Evolutionary conservation across 2,113 vertebrate genomes (phyloP).

Genomic region (Vulpes lagopus): DNA sequence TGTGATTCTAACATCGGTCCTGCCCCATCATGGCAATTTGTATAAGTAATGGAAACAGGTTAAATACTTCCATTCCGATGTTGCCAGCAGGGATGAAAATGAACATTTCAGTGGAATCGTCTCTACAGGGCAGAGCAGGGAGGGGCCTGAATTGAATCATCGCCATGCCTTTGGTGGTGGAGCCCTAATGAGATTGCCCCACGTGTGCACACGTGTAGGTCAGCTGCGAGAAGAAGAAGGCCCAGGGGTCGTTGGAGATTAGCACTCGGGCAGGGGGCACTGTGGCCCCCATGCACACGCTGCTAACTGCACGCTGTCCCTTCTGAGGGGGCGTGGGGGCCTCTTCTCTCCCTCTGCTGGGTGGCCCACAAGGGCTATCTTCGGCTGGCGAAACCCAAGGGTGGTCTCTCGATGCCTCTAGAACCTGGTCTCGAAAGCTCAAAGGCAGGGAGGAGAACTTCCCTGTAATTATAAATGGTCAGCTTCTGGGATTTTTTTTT

Average conservation of each 20-base stretch:
- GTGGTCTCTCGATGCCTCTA: neutral
- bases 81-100: slow-evolving; percentile 87
- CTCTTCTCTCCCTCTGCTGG: slow-evolving; percentile 71
- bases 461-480: slow-evolving; percentile 67
- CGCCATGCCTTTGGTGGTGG: slow-evolving; percentile 81
- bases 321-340: slow-evolving; percentile 54
- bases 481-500: slow-evolving; percentile 22
- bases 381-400: slow-evolving; percentile 9
- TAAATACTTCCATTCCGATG: slow-evolving; percentile 88
- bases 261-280: neutral
- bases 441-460: slow-evolving; percentile 43
- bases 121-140: slow-evolving; percentile 81
- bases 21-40: slow-evolving; percentile 86
- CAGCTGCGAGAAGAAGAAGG: slow-evolving; percentile 82
- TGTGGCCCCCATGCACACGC: slow-evolving; percentile 64
- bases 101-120: slow-evolving; percentile 87
- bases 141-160: slow-evolving; percentile 82
- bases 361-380: slow-evolving; percentile 69
- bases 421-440: slow-evolving; percentile 50
- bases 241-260: slow-evolving; percentile 74
- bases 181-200: slow-evolving; percentile 81
- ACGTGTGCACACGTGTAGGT: slow-evolving; percentile 73
- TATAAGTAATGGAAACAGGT: slow-evolving; percentile 89
- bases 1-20: slow-evolving; percentile 86
- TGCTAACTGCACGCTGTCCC: slow-evolving; percentile 69